These are phyloP conservation scores for Remorina albescens DNA, from an alignment of 2,797 vertebrate genomes.

Conservation along the genomic window DNA sequence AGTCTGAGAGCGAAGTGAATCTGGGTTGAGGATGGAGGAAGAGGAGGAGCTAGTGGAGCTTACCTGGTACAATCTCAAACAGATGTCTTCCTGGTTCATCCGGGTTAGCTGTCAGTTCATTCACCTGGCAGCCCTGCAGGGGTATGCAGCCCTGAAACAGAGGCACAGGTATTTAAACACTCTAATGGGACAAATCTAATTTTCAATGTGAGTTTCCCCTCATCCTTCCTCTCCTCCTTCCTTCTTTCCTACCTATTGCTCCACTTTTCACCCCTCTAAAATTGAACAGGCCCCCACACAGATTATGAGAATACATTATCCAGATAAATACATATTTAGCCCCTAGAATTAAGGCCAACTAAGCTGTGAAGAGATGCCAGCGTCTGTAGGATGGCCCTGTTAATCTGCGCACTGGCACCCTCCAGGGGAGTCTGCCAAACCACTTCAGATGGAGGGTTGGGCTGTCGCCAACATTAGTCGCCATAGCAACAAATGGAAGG, in stretches of 20 bases:
- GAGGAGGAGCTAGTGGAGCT: slow-evolving; percentile 24
- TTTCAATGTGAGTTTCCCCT: no score
- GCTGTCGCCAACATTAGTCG: slow-evolving; percentile 77
- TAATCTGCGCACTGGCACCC: slow-evolving; percentile 71
- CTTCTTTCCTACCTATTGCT: neutral
- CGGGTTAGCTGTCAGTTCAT: slow-evolving; percentile 88
- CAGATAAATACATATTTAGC: slow-evolving; percentile 77
- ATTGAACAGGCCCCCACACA: slow-evolving; percentile 57
- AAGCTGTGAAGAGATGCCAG: slow-evolving; percentile 69
- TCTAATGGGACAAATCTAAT: neutral
- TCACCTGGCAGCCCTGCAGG: slow-evolving; percentile 92
- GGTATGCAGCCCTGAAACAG: slow-evolving; percentile 90
- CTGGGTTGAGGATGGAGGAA: neutral
- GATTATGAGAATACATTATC: slow-evolving; percentile 77
- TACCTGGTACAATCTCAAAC: slow-evolving; percentile 94
- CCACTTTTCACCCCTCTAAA: slow-evolving; percentile 44
- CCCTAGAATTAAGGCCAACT: slow-evolving; percentile 51
- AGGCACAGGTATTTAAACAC: neutral
- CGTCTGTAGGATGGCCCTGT: slow-evolving; percentile 55
- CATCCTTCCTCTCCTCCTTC: neutral
- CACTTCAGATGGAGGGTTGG: slow-evolving; percentile 58
- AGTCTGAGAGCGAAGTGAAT: neutral
- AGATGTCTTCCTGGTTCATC: slow-evolving; percentile 93
- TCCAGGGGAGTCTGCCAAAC: slow-evolving; percentile 67
- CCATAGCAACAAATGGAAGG: slow-evolving; percentile 79